Percentiles rank a stretch among this genome's conserved stretches.
Conservation (phyloP, 2,888 invertebrate genomes). For the Drosophila paracracens region DNA sequence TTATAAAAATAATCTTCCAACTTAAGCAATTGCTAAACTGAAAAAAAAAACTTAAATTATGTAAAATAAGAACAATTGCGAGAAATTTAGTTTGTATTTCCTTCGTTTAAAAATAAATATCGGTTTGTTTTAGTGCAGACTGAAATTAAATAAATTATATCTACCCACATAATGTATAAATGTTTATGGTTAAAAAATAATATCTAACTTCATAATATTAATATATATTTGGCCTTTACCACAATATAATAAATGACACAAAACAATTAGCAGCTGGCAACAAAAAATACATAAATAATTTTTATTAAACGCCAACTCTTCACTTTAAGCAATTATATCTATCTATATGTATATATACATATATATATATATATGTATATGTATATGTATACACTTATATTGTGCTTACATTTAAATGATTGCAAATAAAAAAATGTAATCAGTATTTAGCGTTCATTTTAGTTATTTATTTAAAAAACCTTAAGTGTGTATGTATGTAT, state of each 20-base stretch:
- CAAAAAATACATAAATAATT: neutral
- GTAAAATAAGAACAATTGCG: neutral
- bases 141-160: neutral
- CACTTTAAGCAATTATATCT: neutral
- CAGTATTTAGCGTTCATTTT: neutral
- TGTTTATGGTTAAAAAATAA: neutral
- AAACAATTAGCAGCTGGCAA: neutral
- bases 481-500: conserved; percentile 1
- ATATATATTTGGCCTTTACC: neutral
- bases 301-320: neutral
- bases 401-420: neutral
- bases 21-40: neutral
- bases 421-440: neutral
- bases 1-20: neutral
- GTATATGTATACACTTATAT: neutral
- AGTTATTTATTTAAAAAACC: neutral
- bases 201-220: neutral
- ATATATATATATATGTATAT: neutral
- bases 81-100: neutral
- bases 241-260: neutral
- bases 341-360: neutral
- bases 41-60: neutral
- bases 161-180: neutral
- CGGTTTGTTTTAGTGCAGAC: neutral
- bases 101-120: neutral